These are phyloP conservation scores for Cetonia aurata DNA, from an alignment of 2,888 invertebrate genomes.

Conservation along the genomic window DNA sequence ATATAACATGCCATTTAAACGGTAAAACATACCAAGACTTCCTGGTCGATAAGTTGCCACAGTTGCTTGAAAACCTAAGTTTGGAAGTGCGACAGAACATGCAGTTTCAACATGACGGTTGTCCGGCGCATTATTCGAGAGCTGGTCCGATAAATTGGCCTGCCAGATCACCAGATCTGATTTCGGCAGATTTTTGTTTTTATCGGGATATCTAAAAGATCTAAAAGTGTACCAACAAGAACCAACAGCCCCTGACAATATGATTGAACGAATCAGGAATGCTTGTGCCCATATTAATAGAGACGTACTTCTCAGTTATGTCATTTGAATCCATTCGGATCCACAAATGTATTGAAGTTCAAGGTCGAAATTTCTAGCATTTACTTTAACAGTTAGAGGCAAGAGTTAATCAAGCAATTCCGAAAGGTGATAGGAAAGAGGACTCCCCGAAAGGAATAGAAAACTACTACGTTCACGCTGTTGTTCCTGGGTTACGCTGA, in stretches of 20 bases:
- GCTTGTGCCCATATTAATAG: slow-evolving; percentile 3
- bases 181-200: slow-evolving; percentile 20
- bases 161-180: slow-evolving; percentile 35
- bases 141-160: slow-evolving; percentile 21
- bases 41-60: slow-evolving; percentile 16
- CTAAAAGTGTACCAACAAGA: not conserved
- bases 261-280: slow-evolving; percentile 2
- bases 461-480: too few relatives aligned
- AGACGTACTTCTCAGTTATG: slow-evolving; percentile 12
- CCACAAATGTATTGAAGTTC: not conserved
- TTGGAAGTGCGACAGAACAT: slow-evolving; percentile 45
- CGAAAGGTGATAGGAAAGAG: too few relatives aligned
- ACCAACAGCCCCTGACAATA: slow-evolving; percentile 8
- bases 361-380: not conserved
- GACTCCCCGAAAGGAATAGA: too few relatives aligned
- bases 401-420: too few relatives aligned
- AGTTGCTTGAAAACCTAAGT: slow-evolving; percentile 44
- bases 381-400: not conserved
- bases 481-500: not conserved
- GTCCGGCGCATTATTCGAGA: slow-evolving; percentile 47
- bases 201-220: slow-evolving; percentile 28
- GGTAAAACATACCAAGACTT: not conserved
- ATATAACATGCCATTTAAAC: not conserved
- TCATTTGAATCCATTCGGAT: not conserved
- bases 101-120: slow-evolving; percentile 49